Evolutionary conservation across 1,140 invertebrate species (phyloP).

Genomic region (Plectrocnemia conspersa): DNA sequence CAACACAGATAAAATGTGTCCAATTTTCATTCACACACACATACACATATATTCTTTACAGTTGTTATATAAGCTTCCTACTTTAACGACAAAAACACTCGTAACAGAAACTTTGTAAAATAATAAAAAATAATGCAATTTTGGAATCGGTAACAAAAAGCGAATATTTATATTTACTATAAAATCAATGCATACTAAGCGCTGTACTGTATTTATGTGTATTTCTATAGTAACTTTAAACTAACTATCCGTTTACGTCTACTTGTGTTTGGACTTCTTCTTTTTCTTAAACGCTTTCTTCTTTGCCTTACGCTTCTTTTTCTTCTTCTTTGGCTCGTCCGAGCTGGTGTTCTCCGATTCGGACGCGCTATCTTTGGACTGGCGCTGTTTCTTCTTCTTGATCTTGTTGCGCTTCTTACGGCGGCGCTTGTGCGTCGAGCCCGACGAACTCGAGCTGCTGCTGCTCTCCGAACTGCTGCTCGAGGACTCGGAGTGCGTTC

Average conservation of each 20-base stretch:
- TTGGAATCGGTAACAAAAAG: no score
- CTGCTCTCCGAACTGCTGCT: slow-evolving; percentile 45
- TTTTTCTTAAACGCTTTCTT: slow-evolving; percentile 51
- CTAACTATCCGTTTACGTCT: background rate
- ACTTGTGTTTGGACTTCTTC: slow-evolving; percentile 49
- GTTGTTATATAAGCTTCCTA: no score
- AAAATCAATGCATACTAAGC: no score
- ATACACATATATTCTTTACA: no score
- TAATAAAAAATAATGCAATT: no score
- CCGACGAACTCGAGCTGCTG: slow-evolving; percentile 45
- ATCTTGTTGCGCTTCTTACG: slow-evolving; percentile 48
- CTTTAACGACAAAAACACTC: no score
- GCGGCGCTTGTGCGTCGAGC: slow-evolving; percentile 40
- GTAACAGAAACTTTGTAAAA: no score
- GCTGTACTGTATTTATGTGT: no score
- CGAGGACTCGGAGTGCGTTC: slow-evolving; percentile 45
- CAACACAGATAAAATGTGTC: no score
- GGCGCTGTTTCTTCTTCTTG: slow-evolving; percentile 48
- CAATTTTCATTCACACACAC: no score
- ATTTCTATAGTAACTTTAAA: no score
- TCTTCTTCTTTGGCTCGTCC: slow-evolving; percentile 51
- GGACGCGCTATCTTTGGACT: slow-evolving; percentile 46
- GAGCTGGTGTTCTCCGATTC: slow-evolving; percentile 47
- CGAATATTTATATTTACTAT: no score
- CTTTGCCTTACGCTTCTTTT: slow-evolving; percentile 51